Conservation (phyloP, 1,140 invertebrate genomes). For the Luehdorfia chinensis region DNA sequence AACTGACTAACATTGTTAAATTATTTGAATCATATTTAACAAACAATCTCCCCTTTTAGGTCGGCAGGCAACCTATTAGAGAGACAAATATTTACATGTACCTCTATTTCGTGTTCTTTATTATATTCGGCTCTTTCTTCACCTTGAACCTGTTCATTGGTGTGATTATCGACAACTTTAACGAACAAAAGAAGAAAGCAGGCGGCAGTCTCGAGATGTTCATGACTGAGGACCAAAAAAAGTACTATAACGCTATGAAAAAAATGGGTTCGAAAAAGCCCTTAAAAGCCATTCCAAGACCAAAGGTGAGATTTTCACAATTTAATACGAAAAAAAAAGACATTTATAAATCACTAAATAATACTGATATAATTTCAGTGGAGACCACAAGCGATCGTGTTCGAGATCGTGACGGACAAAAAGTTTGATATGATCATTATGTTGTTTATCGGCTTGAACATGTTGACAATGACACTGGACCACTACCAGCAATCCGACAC, state of each 20-base stretch:
- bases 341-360: too few relatives aligned
- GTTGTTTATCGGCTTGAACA: constrained; percentile 99
- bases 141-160: constrained; percentile 98
- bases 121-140: constrained; percentile 98
- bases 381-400: constrained; percentile 96
- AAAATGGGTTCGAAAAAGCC: constrained; percentile 99
- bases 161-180: constrained; percentile 99
- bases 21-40: too few relatives aligned
- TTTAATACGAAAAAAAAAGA: not conserved
- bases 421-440: constrained; percentile 99
- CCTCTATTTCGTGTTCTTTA: constrained; percentile 98
- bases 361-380: constrained; percentile 82
- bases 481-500: constrained; percentile 93
- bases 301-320: constrained; percentile 82
- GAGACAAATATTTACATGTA: constrained; percentile 99
- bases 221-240: constrained; percentile 99
- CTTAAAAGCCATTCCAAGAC: constrained; percentile 97
- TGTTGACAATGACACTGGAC: constrained; percentile 99
- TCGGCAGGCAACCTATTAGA: constrained; percentile 92
- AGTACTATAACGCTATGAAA: constrained; percentile 99
- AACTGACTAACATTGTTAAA: too few relatives aligned
- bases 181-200: constrained; percentile 99
- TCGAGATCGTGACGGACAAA: constrained; percentile 98
- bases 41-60: constrained; percentile 70
- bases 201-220: constrained; percentile 99